A percentile compares a stretch with the other conserved stretches of the same genome.
These are phyloP conservation scores for Erithacus rubecula DNA, from an alignment of 2,797 vertebrate genomes.

Conservation along the genomic window DNA sequence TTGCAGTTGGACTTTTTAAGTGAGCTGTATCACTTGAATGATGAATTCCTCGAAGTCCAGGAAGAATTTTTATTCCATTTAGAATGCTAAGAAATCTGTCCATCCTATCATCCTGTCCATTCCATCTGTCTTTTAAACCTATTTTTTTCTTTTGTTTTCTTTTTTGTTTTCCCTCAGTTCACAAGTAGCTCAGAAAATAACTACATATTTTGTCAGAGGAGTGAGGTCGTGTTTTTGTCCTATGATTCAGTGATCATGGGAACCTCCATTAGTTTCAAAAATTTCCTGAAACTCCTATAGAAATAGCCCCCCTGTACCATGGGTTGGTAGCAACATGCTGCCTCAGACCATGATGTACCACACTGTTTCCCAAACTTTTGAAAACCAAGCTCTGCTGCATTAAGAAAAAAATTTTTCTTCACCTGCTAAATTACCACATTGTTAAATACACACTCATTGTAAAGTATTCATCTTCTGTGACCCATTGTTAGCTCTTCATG, in stretches of 20 bases:
- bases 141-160: no score
- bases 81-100: not conserved
- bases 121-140: no score
- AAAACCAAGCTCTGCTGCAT: not conserved
- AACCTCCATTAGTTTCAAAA: not conserved
- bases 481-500: not conserved
- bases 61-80: not conserved
- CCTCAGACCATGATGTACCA: not conserved
- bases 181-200: not conserved
- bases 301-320: not conserved
- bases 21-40: not conserved
- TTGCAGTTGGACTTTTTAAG: not conserved
- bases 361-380: not conserved
- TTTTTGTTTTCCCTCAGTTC: not conserved
- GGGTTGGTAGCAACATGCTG: not conserved
- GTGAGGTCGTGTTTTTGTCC: not conserved
- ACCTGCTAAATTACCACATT: not conserved
- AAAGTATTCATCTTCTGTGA: not conserved
- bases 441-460: not conserved
- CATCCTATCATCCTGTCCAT: no score
- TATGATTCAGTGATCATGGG: not conserved
- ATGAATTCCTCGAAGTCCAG: not conserved
- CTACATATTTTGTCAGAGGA: not conserved
- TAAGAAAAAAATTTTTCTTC: not conserved
- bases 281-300: not conserved